These are phyloP conservation scores for Chionoecetes opilio DNA, from an alignment of 1,140 invertebrate species.

Conservation along the genomic window DNA sequence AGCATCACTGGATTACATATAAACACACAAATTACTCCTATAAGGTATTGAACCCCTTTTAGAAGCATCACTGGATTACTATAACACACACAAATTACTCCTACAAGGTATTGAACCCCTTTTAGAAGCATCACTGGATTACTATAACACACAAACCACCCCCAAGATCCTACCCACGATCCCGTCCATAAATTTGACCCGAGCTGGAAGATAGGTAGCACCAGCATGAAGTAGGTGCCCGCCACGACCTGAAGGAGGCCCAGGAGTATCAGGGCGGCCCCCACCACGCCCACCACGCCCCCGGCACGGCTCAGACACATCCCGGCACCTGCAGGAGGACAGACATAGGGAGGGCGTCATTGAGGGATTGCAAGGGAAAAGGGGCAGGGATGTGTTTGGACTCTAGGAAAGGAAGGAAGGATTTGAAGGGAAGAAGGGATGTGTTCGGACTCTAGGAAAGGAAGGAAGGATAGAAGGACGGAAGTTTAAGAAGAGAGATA, in stretches of 20 bases:
- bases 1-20: too few relatives aligned
- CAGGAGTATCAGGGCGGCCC: conserved; percentile 80
- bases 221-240: conserved; percentile 84
- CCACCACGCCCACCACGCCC: conserved; percentile 71
- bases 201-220: conserved; percentile 83
- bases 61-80: too few relatives aligned
- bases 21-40: too few relatives aligned
- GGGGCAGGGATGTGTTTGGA: background rate
- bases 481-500: background rate
- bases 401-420: background rate
- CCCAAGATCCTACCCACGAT: conserved; percentile 84
- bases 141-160: too few relatives aligned
- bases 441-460: background rate
- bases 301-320: conserved; percentile 65
- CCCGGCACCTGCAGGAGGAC: conserved; percentile 50
- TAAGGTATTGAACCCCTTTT: too few relatives aligned
- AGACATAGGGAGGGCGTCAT: background rate
- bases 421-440: background rate
- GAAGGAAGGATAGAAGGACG: background rate
- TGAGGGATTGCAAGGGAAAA: too few relatives aligned
- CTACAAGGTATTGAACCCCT: too few relatives aligned
- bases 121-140: too few relatives aligned
- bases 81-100: too few relatives aligned
- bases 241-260: conserved; percentile 84
- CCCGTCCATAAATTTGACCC: conserved; percentile 85